These are phyloP conservation scores for Drosophila subsilvestris DNA, from an alignment of 2,888 invertebrate species.

Conservation along the genomic window DNA sequence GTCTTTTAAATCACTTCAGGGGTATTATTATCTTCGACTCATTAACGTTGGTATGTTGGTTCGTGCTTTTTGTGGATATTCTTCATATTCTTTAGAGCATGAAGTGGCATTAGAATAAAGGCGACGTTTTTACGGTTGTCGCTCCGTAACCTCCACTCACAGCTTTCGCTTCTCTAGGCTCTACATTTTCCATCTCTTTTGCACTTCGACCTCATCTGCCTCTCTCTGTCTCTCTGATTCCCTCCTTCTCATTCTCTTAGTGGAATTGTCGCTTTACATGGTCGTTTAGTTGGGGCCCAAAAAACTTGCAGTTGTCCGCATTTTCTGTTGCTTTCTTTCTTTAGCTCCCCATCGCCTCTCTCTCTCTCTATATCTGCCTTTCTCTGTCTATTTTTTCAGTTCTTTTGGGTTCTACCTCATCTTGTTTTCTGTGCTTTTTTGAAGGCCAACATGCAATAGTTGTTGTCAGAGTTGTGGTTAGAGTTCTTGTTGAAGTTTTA, in stretches of 20 bases:
- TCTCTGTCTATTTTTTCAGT: constrained; percentile 6
- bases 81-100: constrained; percentile 48
- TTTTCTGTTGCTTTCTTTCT: constrained; percentile 27
- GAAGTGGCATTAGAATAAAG: constrained; percentile 76
- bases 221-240: not conserved
- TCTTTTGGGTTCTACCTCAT: constrained; percentile 16
- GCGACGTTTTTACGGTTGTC: constrained; percentile 68
- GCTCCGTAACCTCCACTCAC: constrained; percentile 27
- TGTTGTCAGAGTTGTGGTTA: constrained; percentile 40
- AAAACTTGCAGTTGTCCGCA: constrained; percentile 66
- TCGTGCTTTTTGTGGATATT: constrained; percentile 25
- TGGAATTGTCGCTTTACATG: constrained; percentile 59
- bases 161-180: not conserved
- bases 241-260: constrained; percentile 34
- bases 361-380: not conserved
- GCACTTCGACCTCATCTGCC: constrained; percentile 4
- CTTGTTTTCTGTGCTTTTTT: constrained; percentile 39
- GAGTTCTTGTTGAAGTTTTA: constrained; percentile 54
- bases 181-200: not conserved
- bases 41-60: constrained; percentile 9
- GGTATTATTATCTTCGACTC: not conserved
- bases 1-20: not conserved
- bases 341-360: too few species aligned
- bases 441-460: constrained; percentile 64
- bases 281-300: constrained; percentile 62